Evolutionary conservation across 2,888 invertebrate species (phyloP), one percentile per base, ranked within the genome.

Genomic region (Parnassius apollo): DNA sequence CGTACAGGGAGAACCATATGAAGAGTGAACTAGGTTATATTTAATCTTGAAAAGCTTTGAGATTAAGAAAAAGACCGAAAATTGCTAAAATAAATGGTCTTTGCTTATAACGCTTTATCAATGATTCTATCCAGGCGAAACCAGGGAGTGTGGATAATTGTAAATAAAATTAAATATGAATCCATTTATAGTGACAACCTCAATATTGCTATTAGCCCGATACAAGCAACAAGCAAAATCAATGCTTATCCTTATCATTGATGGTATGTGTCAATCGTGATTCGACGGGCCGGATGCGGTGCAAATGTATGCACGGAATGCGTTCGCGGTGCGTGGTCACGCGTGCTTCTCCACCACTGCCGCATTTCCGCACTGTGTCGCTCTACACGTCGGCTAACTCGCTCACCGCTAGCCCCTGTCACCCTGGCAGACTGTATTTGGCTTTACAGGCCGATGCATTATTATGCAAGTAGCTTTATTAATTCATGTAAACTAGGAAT

Each of bases 281-380:
- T 35, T 7, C 49, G 9, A 49, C n/a, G 13, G 49, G 9, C 53
- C 76, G 75, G 76, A 76, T 69, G 76, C 67, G 71, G 72, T 74
- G 71, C 69, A 73, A 73, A 71, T 71, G 71, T 72, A 73, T 76
- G 78, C 73, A 67, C 66, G 80, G 80, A 80, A 82, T 81, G 77
- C 69, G 71, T 69, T 69, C 49, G 57, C 49, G 57, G 57, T 57
- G 57, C 48, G 57, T 44, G 52, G 52, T 42, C 57, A 55, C 55
- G 64, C 61, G 58, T 22, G 54, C 55, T 11, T 11, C 35, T 25
- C 35, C 70, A 66, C 69, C 62, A 64, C 71, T 71, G 70, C 72
- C 71, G 70, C 74, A 75, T 75, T 74, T 75, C 68, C 69, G 65
- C 66, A 72, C 65, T 68, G 69, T 74, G 76, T 44, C 49, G n/a